These are phyloP conservation scores for Ficedula albicollis DNA, from an alignment of 2,797 vertebrate genomes.

Conservation along the genomic window DNA sequence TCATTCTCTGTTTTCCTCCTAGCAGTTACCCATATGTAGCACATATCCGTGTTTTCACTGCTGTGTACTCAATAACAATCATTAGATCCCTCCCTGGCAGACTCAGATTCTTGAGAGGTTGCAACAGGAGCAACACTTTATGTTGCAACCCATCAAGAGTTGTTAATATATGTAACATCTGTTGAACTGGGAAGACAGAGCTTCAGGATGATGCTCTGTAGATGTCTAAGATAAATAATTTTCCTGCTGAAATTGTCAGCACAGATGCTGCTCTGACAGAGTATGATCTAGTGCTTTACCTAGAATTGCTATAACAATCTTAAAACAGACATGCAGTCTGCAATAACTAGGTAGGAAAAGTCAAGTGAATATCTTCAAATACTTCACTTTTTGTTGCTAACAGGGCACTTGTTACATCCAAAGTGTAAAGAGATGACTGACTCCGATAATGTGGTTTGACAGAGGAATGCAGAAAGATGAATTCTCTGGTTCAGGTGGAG, in stretches of 20 bases:
- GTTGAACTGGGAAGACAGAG: not conserved
- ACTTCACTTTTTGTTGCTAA: not conserved
- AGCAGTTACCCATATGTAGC: not conserved
- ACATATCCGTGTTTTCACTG: not conserved
- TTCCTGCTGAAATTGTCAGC: constrained; percentile 1
- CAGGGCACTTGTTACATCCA: not conserved
- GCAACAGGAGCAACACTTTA: not conserved
- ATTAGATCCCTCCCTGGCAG: not conserved
- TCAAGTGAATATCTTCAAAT: not conserved
- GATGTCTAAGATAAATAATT: not conserved
- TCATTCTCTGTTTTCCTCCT: not conserved
- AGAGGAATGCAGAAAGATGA: not conserved
- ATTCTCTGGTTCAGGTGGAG: not conserved
- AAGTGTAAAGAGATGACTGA: not conserved
- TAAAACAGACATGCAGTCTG: not conserved
- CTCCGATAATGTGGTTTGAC: not conserved
- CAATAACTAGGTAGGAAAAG: not conserved
- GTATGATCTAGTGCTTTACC: not conserved
- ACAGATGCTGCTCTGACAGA: constrained; percentile 4
- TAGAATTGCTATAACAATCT: not conserved
- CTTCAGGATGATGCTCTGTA: not conserved
- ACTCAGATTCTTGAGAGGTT: not conserved
- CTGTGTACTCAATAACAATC: not conserved
- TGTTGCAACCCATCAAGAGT: not conserved
- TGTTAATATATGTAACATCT: not conserved